Percentiles rank a stretch among this genome's conserved stretches.
phyloP scores from a whole-genome alignment of 1,140 invertebrate species.

The Lethocerus indicus region DNA sequence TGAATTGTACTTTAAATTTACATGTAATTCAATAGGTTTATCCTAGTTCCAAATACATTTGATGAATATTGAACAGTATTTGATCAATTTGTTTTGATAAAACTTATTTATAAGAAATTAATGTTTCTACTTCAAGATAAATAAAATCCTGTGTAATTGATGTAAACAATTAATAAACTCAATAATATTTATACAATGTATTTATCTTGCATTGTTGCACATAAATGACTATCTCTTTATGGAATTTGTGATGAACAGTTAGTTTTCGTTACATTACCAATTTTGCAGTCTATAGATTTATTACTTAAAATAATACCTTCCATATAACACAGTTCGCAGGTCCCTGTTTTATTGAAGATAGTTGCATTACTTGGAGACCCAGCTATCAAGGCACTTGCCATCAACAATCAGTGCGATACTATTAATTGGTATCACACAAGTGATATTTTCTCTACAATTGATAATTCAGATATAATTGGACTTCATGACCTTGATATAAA shows the following conservation, averaged over 20 bases:
- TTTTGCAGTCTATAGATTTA: background rate
- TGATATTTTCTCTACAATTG: conserved; percentile 4
- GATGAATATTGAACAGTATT: too few species aligned
- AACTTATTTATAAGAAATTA: too few species aligned
- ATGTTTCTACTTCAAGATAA: too few species aligned
- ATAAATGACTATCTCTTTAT: background rate
- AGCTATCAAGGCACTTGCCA: background rate
- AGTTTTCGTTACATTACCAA: background rate
- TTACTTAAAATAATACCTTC: background rate
- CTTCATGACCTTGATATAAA: conserved; percentile 11
- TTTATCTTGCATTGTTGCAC: background rate
- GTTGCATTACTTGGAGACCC: conserved; percentile 9
- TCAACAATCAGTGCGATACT: background rate
- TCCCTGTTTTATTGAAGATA: conserved; percentile 6
- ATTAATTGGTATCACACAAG: conserved; percentile 1
- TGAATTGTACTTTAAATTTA: too few species aligned
- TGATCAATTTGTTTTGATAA: too few species aligned
- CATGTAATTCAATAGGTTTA: too few species aligned
- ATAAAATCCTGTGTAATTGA: too few species aligned
- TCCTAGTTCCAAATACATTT: too few species aligned
- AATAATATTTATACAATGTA: too few species aligned
- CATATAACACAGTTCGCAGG: background rate
- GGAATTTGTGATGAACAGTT: background rate
- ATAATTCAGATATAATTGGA: conserved; percentile 9
- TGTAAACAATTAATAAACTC: too few species aligned